phyloP scores from a whole-genome alignment of 2,113 vertebrate species.

The Propithecus coquereli region DNA sequence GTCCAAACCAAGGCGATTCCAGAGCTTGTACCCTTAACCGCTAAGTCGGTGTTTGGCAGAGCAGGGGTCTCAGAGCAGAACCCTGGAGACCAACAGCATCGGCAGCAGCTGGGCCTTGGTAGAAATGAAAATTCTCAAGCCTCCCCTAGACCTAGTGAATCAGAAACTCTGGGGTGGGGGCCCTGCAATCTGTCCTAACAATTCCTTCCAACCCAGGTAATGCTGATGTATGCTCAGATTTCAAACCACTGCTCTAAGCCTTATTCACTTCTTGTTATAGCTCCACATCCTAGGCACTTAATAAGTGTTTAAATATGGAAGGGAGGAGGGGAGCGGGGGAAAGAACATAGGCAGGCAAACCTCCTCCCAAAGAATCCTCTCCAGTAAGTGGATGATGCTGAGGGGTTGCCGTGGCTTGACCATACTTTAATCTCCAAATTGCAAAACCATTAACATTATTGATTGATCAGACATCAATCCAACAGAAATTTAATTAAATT shows the following conservation, averaged over 20 bases:
- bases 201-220: neutral
- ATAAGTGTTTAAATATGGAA: neutral
- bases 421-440: conserved; percentile 88
- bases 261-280: neutral
- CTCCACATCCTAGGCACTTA: neutral
- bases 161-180: neutral
- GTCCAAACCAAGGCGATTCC: neutral
- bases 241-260: neutral
- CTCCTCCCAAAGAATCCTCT: conserved; percentile 49
- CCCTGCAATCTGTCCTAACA: neutral
- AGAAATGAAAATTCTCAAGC: neutral
- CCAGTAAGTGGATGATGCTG: conserved; percentile 47
- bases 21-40: neutral
- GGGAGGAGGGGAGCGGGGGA: neutral
- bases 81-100: no score
- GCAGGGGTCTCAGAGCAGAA: no score
- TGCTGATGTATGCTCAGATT: neutral
- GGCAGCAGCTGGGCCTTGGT: neutral
- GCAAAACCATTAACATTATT: conserved; percentile 92
- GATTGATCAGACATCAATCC: conserved; percentile 90
- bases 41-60: neutral
- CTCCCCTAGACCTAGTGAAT: neutral
- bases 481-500: conserved; percentile 91
- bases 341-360: neutral
- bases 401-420: conserved; percentile 62